Evolutionary conservation across 2,888 invertebrate genomes (phyloP).

Genomic region (Neria commutata): DNA sequence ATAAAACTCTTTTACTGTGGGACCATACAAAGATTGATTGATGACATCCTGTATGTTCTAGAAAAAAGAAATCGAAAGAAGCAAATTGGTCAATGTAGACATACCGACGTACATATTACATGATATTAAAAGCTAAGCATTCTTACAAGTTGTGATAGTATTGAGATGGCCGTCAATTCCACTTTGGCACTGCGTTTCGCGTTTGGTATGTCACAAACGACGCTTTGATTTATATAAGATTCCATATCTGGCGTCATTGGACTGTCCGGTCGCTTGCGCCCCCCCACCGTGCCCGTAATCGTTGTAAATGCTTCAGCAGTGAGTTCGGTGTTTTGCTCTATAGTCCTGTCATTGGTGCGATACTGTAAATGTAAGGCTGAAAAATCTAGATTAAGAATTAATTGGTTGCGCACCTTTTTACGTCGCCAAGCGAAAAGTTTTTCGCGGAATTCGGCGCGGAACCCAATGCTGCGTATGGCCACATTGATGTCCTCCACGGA

Average conservation of each 20-base stretch:
- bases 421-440: conserved; percentile 34
- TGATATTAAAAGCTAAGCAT: no score
- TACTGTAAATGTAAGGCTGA: no score
- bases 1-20: conserved; percentile 28
- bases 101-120: no score
- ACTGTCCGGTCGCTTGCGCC: background rate
- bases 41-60: conserved; percentile 28
- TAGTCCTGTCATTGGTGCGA: conserved; percentile 25
- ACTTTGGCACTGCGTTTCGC: no score
- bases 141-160: no score
- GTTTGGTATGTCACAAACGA: no score
- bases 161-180: no score
- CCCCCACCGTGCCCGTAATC: background rate
- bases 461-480: conserved; percentile 33
- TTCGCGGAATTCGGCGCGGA: conserved; percentile 38
- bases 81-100: no score
- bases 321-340: conserved; percentile 15
- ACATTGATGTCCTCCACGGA: conserved; percentile 35
- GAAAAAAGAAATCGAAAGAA: no score
- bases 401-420: conserved; percentile 35
- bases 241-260: background rate
- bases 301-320: background rate
- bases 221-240: no score
- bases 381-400: background rate
- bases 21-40: conserved; percentile 27